Percentiles rank a stretch among this genome's conserved stretches.
Evolutionary conservation across 1,140 invertebrate species (phyloP).

Genomic region (Limonius californicus): DNA sequence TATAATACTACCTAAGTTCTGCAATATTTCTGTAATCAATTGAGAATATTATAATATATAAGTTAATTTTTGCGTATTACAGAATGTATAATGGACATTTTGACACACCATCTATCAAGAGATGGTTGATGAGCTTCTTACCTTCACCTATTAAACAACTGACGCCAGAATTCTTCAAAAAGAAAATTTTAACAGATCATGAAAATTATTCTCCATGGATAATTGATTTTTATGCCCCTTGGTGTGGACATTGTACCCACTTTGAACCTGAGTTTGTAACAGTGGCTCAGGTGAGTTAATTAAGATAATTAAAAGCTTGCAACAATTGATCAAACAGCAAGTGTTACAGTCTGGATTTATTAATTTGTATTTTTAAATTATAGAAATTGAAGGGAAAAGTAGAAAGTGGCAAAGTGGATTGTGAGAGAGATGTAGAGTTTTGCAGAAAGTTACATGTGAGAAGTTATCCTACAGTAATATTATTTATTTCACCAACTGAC

Average conservation of each 20-base stretch:
- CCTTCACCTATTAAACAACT: slow-evolving; percentile 52
- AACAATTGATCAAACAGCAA: slow-evolving; percentile 20
- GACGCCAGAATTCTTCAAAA: slow-evolving; percentile 42
- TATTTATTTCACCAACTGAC: slow-evolving; percentile 37
- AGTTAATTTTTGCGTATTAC: too few relatives aligned
- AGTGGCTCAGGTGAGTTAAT: slow-evolving; percentile 64
- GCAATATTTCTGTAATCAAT: too few relatives aligned
- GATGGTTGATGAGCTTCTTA: slow-evolving; percentile 60
- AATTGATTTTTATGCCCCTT: slow-evolving; percentile 72
- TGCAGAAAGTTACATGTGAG: slow-evolving; percentile 68
- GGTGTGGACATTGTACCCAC: slow-evolving; percentile 69
- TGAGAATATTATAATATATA: too few relatives aligned
- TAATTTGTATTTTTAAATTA: too few relatives aligned
- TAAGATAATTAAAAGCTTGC: slow-evolving; percentile 28
- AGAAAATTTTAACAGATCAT: slow-evolving; percentile 47
- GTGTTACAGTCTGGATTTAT: too few relatives aligned
- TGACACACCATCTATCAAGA: slow-evolving; percentile 55
- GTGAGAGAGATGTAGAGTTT: slow-evolving; percentile 69
- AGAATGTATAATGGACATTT: slow-evolving; percentile 60
- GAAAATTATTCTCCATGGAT: slow-evolving; percentile 54
- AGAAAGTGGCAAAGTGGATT: slow-evolving; percentile 76
- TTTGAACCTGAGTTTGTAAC: slow-evolving; percentile 68
- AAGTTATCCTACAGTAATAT: slow-evolving; percentile 67
- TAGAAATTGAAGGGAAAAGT: slow-evolving; percentile 62
- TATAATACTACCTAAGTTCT: too few relatives aligned